Percentiles rank a stretch among this genome's conserved stretches.
These are phyloP conservation scores for Muricea muricata DNA, from an alignment of 92 coral and sea anemone species.

Conservation along the genomic window DNA sequence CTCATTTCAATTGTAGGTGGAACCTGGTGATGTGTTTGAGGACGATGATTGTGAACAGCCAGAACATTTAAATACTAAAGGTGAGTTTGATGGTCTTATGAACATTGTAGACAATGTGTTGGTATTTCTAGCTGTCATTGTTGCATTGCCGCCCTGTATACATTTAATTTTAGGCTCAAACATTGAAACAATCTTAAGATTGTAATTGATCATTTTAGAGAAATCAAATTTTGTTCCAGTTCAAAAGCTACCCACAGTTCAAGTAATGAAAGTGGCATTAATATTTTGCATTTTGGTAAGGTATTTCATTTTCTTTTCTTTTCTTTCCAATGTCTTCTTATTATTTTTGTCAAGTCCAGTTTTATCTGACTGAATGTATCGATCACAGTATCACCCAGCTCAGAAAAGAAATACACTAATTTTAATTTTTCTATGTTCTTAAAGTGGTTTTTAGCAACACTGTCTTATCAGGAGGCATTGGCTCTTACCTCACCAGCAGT, in stretches of 20 bases:
- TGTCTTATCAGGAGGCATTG: constrained; percentile 86
- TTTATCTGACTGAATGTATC: too few relatives aligned
- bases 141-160: too few relatives aligned
- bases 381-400: too few relatives aligned
- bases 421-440: too few relatives aligned
- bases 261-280: constrained; percentile 78
- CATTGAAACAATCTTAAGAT: too few relatives aligned
- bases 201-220: background rate
- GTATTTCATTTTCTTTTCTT: background rate
- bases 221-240: constrained; percentile 13
- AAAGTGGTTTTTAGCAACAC: constrained; percentile 92
- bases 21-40: background rate
- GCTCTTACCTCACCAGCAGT: constrained; percentile 93
- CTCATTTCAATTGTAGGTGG: too few relatives aligned
- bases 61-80: background rate
- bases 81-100: background rate
- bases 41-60: background rate
- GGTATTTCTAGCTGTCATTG: too few relatives aligned
- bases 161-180: too few relatives aligned
- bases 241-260: constrained; percentile 59
- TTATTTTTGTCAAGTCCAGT: background rate
- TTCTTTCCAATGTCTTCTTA: background rate
- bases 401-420: too few relatives aligned
- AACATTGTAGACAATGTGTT: too few relatives aligned
- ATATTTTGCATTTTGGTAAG: constrained; percentile 91